Conservation (phyloP, 2,797 vertebrate genomes). For the Brachyalestes nurse region DNA sequence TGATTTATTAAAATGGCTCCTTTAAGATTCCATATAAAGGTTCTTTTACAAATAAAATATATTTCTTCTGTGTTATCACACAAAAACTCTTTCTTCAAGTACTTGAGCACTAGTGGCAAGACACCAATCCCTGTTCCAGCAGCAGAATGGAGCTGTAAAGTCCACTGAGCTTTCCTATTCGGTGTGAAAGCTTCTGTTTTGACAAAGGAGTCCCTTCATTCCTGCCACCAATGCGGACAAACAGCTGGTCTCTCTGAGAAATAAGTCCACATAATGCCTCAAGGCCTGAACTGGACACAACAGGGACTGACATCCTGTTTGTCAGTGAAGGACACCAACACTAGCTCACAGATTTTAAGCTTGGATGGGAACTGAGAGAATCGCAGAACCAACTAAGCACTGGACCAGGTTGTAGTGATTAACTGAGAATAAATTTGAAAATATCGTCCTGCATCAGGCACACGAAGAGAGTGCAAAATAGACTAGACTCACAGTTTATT, state of each 20-base stretch:
- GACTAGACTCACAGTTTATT: background rate
- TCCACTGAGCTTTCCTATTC: background rate
- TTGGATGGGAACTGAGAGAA: background rate
- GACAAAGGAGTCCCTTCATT: background rate
- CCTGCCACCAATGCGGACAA: background rate
- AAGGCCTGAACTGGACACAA: background rate
- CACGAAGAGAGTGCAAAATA: background rate
- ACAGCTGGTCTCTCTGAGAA: conserved; percentile 4
- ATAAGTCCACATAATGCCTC: background rate
- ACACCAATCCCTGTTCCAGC: background rate
- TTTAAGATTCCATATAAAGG: too few relatives aligned
- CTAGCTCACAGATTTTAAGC: too few relatives aligned
- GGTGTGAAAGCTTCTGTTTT: conserved; percentile 1
- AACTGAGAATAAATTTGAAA: background rate
- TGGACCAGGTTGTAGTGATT: background rate
- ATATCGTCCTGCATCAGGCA: background rate
- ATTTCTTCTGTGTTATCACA: too few relatives aligned
- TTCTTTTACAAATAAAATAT: too few relatives aligned
- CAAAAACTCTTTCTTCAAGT: too few relatives aligned
- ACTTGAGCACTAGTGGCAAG: background rate
- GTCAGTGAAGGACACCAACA: background rate
- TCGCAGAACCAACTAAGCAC: background rate
- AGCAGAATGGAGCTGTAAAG: background rate
- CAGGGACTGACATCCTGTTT: background rate
- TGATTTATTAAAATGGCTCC: too few relatives aligned